Evolutionary conservation across 2,888 invertebrate genomes (phyloP).

Genomic region (Nemoura dubitans): DNA sequence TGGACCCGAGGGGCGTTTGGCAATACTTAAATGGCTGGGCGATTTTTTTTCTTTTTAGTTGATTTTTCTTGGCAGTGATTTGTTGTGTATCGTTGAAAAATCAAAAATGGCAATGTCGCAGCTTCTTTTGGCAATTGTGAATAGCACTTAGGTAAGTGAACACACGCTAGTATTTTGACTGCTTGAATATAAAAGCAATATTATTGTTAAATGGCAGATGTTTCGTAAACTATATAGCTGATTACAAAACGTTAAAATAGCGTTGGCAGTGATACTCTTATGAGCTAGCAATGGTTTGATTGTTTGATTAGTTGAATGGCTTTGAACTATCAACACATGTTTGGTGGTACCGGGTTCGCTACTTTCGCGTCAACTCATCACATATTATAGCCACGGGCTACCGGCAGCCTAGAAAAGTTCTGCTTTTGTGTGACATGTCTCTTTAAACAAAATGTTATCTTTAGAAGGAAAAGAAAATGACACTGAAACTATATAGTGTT

Average conservation of each 20-base stretch:
- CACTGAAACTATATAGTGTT: background rate
- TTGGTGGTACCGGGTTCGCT: background rate
- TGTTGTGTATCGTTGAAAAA: background rate
- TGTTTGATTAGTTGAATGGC: no score
- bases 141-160: background rate
- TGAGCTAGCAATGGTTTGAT: no score
- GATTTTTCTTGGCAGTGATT: background rate
- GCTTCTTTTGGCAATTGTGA: background rate
- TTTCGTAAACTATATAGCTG: background rate
- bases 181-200: background rate
- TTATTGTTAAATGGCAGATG: background rate
- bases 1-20: no score
- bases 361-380: background rate
- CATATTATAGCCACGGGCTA: background rate
- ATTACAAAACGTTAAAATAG: background rate
- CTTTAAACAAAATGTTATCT: background rate
- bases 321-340: background rate
- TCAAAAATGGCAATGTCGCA: background rate
- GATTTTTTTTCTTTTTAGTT: slow-evolving; percentile 9
- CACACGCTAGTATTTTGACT: background rate
- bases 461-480: background rate
- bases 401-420: background rate
- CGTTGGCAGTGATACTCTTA: background rate
- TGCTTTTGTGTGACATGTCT: background rate
- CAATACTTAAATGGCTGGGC: no score